Percentiles rank a stretch among this genome's conserved stretches.
These are phyloP conservation scores for Dolichotis patagonum DNA, from an alignment of 2,113 vertebrate genomes.

Conservation along the genomic window DNA sequence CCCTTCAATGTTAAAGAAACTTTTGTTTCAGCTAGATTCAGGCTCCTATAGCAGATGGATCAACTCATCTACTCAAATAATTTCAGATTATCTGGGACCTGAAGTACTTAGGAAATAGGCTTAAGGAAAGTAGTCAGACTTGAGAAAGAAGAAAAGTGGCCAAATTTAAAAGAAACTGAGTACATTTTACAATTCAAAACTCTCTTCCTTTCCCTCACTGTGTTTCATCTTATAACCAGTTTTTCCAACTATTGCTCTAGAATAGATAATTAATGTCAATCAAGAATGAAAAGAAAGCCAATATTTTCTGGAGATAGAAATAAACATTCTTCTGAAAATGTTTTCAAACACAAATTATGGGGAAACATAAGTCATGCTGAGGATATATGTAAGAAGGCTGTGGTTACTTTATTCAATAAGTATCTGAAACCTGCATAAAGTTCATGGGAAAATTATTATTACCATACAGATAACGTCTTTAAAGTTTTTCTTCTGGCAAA, in stretches of 20 bases:
- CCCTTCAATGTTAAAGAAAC: neutral
- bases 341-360: neutral
- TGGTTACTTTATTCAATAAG: neutral
- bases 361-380: neutral
- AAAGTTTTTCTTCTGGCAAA: neutral
- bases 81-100: neutral
- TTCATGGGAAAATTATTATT: neutral
- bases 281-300: neutral
- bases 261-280: conserved; percentile 33
- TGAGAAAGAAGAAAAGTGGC: neutral
- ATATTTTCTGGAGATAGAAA: neutral
- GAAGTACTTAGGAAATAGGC: neutral
- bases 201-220: neutral
- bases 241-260: neutral
- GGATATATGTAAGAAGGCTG: neutral
- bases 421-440: neutral
- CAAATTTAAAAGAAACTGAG: neutral
- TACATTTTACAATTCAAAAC: neutral
- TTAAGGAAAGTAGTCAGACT: neutral
- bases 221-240: neutral
- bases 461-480: neutral
- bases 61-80: neutral
- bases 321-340: neutral
- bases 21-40: neutral
- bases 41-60: neutral